Evolutionary conservation across 1,140 invertebrate species (phyloP), one percentile per base, ranked within the genome.

Genomic region (Drosophila mayri): DNA sequence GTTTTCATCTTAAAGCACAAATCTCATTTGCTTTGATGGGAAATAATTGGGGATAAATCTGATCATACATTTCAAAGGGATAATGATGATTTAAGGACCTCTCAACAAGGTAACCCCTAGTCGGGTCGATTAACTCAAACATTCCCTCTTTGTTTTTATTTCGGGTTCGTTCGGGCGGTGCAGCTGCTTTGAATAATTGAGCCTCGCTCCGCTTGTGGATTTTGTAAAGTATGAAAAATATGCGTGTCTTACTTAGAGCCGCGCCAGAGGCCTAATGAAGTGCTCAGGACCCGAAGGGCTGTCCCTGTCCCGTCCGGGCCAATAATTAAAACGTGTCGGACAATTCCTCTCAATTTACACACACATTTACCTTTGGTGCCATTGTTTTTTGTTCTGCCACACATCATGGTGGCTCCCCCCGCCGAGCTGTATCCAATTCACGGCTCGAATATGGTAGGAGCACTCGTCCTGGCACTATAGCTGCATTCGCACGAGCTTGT

Each of bases 141-240:
- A 22, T 28, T 59, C 20, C 18, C 11, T 40, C 20, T 30, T 40
- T 40, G 35, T 30, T 43, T 66, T 72, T 75, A 65, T 47, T 35
- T 50, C 35, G 35, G 41, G 32, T 47, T 32, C 46, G 58, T 37
- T 38, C 41, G 52, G 46, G 41, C 59, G 41, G 46, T 59, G 46
- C 44, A 50, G 65, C 70, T 66, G 84, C 59, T 79, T 83, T 87
- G 84, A 87, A 87, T 88, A 87, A 87, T 87, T 88, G 83, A 80
- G 80, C 76, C 37, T 12, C 52, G 83, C 76, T 71, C 61, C 41
- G 65, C 60, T 63, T 62, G 61, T 81, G 67, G 57, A 79, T 81
- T 86, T 76, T 77, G 54, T 87, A 87, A 86, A 87, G 83, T 86
- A 87, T 88, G 76, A 88, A 87, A 87, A 83, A 87, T 88, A 76